Percentiles rank a stretch among this genome's conserved stretches.
These are phyloP conservation scores for Urocyon cinereoargenteus DNA, from an alignment of 2,797 vertebrate species.

Conservation along the genomic window DNA sequence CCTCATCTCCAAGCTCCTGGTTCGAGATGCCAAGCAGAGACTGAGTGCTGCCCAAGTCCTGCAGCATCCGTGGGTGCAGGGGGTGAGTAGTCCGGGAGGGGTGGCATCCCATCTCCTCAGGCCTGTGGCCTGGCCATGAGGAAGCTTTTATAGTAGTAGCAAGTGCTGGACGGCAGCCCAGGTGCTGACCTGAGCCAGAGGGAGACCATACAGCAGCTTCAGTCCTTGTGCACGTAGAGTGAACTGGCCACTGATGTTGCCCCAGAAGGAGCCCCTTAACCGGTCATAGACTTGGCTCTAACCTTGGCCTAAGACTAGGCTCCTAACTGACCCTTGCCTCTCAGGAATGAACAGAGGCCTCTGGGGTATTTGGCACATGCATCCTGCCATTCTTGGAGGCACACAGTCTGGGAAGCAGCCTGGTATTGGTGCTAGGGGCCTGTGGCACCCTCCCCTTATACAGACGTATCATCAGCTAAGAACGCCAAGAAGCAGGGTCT, in stretches of 20 bases:
- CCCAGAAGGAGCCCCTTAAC: not conserved
- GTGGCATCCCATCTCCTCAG: not conserved
- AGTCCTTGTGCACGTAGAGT: not conserved
- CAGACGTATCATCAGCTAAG: not conserved
- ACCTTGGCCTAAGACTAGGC: not conserved
- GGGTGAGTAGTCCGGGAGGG: constrained; percentile 89
- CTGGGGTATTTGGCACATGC: not conserved
- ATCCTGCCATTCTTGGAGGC: not conserved
- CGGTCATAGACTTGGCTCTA: not conserved
- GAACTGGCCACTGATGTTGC: not conserved
- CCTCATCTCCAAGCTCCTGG: constrained; percentile 90
- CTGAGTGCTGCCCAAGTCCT: constrained; percentile 91
- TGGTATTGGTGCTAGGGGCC: not conserved
- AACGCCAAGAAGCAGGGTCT: not conserved
- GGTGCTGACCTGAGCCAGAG: not conserved
- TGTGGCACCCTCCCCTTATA: not conserved
- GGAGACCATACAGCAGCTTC: not conserved
- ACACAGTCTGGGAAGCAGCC: not conserved
- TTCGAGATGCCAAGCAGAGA: constrained; percentile 90
- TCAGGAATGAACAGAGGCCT: not conserved
- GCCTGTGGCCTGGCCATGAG: not conserved
- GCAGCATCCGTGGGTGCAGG: constrained; percentile 96
- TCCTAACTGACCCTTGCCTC: not conserved
- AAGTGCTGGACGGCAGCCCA: not conserved
- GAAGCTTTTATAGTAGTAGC: not conserved